Percentiles rank a stretch among this genome's conserved stretches.
phyloP scores from a whole-genome alignment of 2,888 invertebrate genomes.

The Eulithis prunata region DNA sequence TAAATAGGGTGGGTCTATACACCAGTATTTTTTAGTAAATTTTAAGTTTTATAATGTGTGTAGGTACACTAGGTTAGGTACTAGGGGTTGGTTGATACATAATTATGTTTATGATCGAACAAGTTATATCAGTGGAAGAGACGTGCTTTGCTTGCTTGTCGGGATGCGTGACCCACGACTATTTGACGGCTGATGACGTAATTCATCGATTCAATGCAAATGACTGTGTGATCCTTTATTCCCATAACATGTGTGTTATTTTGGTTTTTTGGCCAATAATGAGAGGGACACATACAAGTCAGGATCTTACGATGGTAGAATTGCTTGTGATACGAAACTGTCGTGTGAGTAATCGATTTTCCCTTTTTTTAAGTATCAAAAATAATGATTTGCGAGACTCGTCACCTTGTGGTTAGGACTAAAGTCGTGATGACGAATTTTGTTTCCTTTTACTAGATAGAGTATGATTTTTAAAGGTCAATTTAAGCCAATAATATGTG shows the following conservation, averaged over 20 bases:
- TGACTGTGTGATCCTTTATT: conserved; percentile 30
- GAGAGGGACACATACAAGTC: conserved; percentile 34
- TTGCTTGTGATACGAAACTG: conserved; percentile 17
- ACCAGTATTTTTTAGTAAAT: no score
- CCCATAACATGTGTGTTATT: conserved; percentile 33
- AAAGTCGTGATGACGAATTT: not conserved
- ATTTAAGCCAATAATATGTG: not conserved
- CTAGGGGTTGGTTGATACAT: not conserved
- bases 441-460: not conserved
- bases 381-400: not conserved
- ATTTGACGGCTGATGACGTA: conserved; percentile 34
- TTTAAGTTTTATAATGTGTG: no score
- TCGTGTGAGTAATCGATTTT: conserved; percentile 17
- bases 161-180: conserved; percentile 28
- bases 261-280: conserved; percentile 28
- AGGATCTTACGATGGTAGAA: conserved; percentile 36
- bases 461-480: conserved; percentile 10
- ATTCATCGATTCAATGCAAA: conserved; percentile 38
- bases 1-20: no score
- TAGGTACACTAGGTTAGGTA: no score
- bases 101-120: not conserved
- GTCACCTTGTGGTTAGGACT: not conserved
- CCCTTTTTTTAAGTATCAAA: conserved; percentile 13
- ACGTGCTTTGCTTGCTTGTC: not conserved
- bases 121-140: not conserved